Conservation (phyloP, 1,140 invertebrate species). For the Drosophila trapezifrons region DNA sequence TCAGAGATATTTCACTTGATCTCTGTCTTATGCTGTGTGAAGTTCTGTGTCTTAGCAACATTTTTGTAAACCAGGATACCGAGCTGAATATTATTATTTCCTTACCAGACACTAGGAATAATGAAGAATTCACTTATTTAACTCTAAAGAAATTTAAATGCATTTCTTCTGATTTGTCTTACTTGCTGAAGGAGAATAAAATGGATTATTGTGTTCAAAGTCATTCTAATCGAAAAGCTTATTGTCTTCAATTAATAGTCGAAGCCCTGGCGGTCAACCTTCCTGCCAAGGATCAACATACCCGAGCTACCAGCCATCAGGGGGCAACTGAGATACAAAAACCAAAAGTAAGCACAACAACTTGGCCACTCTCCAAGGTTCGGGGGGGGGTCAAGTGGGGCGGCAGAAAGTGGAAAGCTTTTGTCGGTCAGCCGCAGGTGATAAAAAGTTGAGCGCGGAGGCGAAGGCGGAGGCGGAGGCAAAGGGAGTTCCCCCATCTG, state of each 20-base stretch:
- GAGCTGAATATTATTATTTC: too few species aligned
- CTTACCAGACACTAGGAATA: too few species aligned
- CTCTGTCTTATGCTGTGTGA: too few species aligned
- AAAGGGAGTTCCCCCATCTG: conserved; percentile 4
- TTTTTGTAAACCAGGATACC: too few species aligned
- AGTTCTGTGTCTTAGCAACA: too few species aligned
- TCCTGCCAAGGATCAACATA: conserved; percentile 6
- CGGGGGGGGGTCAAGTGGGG: conserved; percentile 30
- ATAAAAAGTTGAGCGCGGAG: conserved; percentile 58
- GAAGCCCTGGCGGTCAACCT: conserved; percentile 2
- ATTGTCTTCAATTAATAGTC: not conserved
- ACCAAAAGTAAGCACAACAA: conserved; percentile 38
- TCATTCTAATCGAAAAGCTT: not conserved
- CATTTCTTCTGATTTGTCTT: not conserved
- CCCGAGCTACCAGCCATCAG: conserved; percentile 1
- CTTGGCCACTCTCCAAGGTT: conserved; percentile 53
- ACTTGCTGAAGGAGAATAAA: not conserved
- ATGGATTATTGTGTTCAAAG: not conserved
- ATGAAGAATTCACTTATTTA: not conserved
- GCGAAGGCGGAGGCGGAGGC: not conserved
- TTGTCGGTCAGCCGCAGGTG: conserved; percentile 64
- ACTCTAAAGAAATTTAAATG: not conserved
- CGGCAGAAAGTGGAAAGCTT: conserved; percentile 35
- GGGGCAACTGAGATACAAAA: conserved; percentile 6
- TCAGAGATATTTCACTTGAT: too few species aligned